Evolutionary conservation across 1,140 invertebrate species (phyloP), one percentile per base, ranked within the genome.

Genomic region (Tetramorium alpestre): DNA sequence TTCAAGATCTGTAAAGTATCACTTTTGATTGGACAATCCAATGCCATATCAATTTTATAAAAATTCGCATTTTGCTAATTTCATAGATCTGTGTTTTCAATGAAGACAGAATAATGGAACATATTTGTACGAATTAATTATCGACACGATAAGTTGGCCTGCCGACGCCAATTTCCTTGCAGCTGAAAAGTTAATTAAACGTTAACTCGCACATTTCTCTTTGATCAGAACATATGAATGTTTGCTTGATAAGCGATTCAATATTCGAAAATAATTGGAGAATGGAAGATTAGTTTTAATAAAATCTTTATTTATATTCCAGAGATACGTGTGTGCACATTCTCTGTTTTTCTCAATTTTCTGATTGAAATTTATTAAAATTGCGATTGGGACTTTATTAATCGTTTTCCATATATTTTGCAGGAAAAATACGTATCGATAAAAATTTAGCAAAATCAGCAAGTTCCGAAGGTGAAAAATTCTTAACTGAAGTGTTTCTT

Each of bases 51-150:
- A 33, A 33, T 33, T 33, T 33, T 33, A 33, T 33, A 33, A 33
- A 33, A 33, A 33, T 33, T 33, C 33, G 33, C 33, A 33, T 33
- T 33, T 33, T 33, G 3, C 0, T 33, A 33, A 33, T 33, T 33
- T 33, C 33, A 33, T 33, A 33, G 33, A 33, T 33, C 33, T 60
- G 11, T n/a, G 25, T 33, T 77, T 2, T 1, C n/a, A 22, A 64
- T 33, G 5, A 44, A 64, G 25, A 6, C 28, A 2, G 5, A 65
- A 65, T 18, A 28, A 47, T n/a, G 41, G 10, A 13, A 41, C 8
- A 7, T 58, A 78, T 78, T 64, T 64, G 25, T 77, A n/a, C 41
- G 38, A 47, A 64, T 77, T 77, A 64, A 77, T 77, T 77, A 77
- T 1, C 25, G 41, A 38, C 6, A 33, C 47, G 60, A 64, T 78